Evolutionary conservation across 2,797 vertebrate genomes (phyloP).

Genomic region (Sylvilagus floridanus): DNA sequence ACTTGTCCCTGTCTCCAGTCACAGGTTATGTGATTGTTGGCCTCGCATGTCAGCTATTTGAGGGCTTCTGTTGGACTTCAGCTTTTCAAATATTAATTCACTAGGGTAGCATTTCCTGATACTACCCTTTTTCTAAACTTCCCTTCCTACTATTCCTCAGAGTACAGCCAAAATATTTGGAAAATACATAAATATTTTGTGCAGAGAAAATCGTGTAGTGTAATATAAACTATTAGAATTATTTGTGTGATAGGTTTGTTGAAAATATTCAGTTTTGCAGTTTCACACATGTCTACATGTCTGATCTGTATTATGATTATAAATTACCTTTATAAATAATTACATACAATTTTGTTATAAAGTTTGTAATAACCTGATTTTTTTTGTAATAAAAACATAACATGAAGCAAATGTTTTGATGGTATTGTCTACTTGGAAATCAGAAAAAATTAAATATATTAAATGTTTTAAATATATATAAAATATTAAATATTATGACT

Average conservation of each 20-base stretch:
- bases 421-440: neutral
- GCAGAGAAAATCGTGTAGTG: neutral
- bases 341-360: conserved; percentile 10
- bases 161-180: neutral
- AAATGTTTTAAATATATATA: no score
- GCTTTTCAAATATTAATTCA: neutral
- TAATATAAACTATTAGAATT: neutral
- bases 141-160: neutral
- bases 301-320: neutral
- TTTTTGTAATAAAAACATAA: neutral
- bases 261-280: neutral
- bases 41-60: neutral
- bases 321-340: neutral
- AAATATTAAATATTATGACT: neutral
- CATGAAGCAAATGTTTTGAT: neutral
- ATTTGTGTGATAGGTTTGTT: neutral
- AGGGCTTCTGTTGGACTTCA: neutral
- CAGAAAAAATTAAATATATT: conserved; percentile 31
- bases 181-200: neutral
- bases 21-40: neutral
- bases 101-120: neutral
- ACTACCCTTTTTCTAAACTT: neutral
- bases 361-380: neutral
- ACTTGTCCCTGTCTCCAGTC: neutral
- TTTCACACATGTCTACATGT: neutral